Percentiles rank a stretch among this genome's conserved stretches.
Conservation (phyloP, 2,797 vertebrate genomes). For the Myotis planiceps region DNA sequence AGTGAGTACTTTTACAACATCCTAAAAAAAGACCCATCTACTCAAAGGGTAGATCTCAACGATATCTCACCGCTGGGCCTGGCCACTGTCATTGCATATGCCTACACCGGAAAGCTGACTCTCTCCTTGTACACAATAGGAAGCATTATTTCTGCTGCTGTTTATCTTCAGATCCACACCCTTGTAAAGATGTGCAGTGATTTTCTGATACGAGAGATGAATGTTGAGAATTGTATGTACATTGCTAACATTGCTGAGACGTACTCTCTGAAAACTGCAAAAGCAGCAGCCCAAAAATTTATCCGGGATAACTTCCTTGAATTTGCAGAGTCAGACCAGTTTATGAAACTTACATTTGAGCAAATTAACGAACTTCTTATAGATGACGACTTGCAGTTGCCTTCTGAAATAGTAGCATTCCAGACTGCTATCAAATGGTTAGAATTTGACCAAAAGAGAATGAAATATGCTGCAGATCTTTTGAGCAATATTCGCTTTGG, state of each 20-base stretch:
- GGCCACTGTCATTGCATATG: conserved; percentile 96
- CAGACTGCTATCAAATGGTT: conserved; percentile 99
- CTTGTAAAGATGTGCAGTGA: conserved; percentile 99
- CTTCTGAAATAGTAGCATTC: conserved; percentile 98
- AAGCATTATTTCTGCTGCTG: conserved; percentile 96
- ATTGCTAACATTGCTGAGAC: conserved; percentile 97
- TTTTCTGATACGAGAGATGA: conserved; percentile 97
- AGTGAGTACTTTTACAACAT: conserved; percentile 96
- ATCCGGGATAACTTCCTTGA: conserved; percentile 99
- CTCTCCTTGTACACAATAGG: conserved; percentile 97
- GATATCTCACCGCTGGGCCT: conserved; percentile 95
- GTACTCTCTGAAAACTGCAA: conserved; percentile 95
- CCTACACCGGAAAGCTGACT: conserved; percentile 97
- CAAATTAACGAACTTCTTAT: conserved; percentile 98
- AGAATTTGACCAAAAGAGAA: conserved; percentile 98
- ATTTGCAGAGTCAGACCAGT: conserved; percentile 99
- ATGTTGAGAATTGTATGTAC: conserved; percentile 98
- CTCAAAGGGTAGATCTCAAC: conserved; percentile 95
- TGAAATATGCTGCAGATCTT: conserved; percentile 95
- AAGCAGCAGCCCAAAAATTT: conserved; percentile 95
- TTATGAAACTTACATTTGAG: conserved; percentile 98
- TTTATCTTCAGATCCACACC: conserved; percentile 94
- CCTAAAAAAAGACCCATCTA: conserved; percentile 94
- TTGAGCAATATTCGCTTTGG: conserved; percentile 96
- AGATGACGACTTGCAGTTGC: conserved; percentile 96